Percentiles rank a stretch among this genome's conserved stretches.
phyloP scores from a whole-genome alignment of 2,797 vertebrate species.

The Darevskia nairensis region DNA sequence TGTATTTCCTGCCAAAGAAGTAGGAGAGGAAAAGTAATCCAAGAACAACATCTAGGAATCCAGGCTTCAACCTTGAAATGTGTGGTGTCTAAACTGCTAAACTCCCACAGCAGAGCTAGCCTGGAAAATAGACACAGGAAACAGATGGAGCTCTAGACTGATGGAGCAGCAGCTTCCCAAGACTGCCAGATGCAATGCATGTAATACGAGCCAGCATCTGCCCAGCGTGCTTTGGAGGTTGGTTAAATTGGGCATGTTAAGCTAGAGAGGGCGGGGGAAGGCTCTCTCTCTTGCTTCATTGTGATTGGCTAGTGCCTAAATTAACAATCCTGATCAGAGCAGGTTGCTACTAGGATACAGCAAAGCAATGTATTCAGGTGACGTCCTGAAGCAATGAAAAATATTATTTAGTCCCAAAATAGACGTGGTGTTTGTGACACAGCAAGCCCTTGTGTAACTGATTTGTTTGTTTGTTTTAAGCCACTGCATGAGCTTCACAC shows the following conservation, averaged over 20 bases:
- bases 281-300: background rate
- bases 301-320: background rate
- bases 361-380: background rate
- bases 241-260: constrained; percentile 37
- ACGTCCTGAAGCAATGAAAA: constrained; percentile 8
- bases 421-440: too few relatives aligned
- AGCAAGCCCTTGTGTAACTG: too few relatives aligned
- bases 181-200: constrained; percentile 22
- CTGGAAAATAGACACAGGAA: constrained; percentile 42
- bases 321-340: constrained; percentile 15
- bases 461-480: too few relatives aligned
- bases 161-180: constrained; percentile 35
- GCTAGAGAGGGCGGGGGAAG: background rate
- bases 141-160: constrained; percentile 38
- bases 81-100: constrained; percentile 23
- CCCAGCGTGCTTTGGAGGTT: constrained; percentile 11
- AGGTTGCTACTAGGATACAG: background rate
- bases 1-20: constrained; percentile 31
- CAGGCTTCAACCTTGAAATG: constrained; percentile 22
- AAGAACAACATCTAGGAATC: constrained; percentile 25
- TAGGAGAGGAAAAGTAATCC: background rate
- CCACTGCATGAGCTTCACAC: too few relatives aligned
- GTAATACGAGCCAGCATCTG: background rate
- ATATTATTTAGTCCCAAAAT: background rate
- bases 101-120: constrained; percentile 15